A percentile compares a stretch with the other conserved stretches of the same genome.
Conservation (phyloP, 1,140 invertebrate species). For the Theocolax elegans region DNA sequence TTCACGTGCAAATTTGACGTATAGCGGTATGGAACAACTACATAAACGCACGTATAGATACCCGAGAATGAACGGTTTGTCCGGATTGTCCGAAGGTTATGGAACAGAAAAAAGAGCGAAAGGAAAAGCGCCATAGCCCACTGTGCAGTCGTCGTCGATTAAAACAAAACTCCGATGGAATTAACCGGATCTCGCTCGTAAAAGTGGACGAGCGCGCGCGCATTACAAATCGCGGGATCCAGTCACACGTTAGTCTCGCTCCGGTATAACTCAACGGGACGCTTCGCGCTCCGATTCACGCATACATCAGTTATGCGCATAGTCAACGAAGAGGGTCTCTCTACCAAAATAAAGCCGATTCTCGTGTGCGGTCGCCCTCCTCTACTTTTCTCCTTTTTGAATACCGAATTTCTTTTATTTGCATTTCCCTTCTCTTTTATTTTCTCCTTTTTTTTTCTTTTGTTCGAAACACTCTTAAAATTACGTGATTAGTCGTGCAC, state of each 20-base stretch:
- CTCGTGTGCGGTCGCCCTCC: neutral
- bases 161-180: neutral
- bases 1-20: no score
- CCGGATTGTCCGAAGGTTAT: no score
- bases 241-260: conserved; percentile 24
- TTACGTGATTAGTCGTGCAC: no score
- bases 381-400: no score
- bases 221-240: conserved; percentile 26
- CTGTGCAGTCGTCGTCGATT: no score
- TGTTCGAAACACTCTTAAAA: no score
- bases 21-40: no score
- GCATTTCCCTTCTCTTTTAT: neutral
- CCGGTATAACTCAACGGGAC: neutral
- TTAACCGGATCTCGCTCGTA: no score
- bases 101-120: neutral
- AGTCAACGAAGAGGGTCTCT: conserved; percentile 3
- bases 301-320: conserved; percentile 37
- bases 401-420: no score
- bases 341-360: conserved; percentile 26
- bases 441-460: neutral
- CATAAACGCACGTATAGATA: no score
- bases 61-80: no score
- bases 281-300: conserved; percentile 23
- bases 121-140: no score
- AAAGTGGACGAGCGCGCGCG: neutral